Evolutionary conservation across 2,888 invertebrate genomes (phyloP), one percentile per base, ranked within the genome.

Genomic region (Philopedon plagiatum): DNA sequence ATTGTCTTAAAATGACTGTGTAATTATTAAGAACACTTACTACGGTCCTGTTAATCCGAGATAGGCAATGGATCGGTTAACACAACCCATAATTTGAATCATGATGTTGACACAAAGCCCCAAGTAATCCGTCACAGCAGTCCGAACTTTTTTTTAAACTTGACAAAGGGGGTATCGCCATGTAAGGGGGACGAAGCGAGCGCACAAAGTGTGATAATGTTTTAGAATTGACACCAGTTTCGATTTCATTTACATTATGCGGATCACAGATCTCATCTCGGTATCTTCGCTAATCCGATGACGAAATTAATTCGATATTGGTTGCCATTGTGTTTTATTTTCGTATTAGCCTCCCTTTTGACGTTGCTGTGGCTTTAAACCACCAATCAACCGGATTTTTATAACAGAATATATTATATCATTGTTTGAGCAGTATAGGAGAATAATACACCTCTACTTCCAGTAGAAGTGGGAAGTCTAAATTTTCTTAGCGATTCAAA

Each of bases 51-150:
- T 68, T 64, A 70, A 64, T 66, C 70, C 61, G 32, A 61, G 37
- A 63, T 72, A 57, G 58, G 73, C 72, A 73, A 56, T 73, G 76
- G 72, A 76, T 78, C 77, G 77, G 78, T 78, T 79, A 78, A 77
- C 76, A 80, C 81, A 77, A 76, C 78, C 80, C 80, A 83, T 83
- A 84, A 85, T 85, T 83, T 82, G 84, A 84, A 85, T 84, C 85
- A 82, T 82, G 85, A 84, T 84, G 84, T 85, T 85, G 85, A 85
- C 85, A 84, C 82, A 84, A 85, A 85, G 84, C 84, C 83, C 81
- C 79, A 77, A 79, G 83, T 85, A 85, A 85, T 85, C 85, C 83
- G 83, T 85, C 84, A 84, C 83, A 83, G 83, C 78, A 82, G 65
- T 60, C 58, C 75, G 57, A 57, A 68, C 65, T 65, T 74, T 74